phyloP scores from a whole-genome alignment of 2,888 invertebrate species.

The Idaea aversata region DNA sequence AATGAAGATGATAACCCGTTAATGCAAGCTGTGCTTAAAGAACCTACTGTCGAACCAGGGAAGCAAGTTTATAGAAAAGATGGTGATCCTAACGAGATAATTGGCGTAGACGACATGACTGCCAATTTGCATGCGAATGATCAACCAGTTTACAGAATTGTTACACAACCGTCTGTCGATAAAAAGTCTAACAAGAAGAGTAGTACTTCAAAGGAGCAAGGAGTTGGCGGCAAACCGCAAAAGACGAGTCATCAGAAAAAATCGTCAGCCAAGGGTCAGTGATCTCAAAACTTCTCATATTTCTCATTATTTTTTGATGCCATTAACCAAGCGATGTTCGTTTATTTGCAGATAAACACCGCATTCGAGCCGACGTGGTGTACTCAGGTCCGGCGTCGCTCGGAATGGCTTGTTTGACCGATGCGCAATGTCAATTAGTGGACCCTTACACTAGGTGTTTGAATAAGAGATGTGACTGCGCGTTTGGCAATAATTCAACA shows the following conservation, averaged over 20 bases:
- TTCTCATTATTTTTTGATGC: conserved; percentile 6
- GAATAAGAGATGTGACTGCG: conserved; percentile 89
- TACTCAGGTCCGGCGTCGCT: conserved; percentile 83
- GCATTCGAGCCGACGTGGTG: conserved; percentile 60
- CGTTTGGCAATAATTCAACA: conserved; percentile 79
- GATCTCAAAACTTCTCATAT: conserved; percentile 4
- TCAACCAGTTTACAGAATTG: conserved; percentile 73
- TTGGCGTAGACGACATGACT: conserved; percentile 68
- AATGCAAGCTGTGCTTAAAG: conserved; percentile 69
- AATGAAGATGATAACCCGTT: conserved; percentile 68
- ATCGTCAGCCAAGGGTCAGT: conserved; percentile 68
- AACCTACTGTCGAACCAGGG: conserved; percentile 56
- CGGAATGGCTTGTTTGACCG: conserved; percentile 86
- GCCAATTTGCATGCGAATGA: conserved; percentile 72
- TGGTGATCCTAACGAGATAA: conserved; percentile 63
- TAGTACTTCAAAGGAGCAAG: conserved; percentile 51
- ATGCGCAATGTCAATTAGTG: conserved; percentile 89
- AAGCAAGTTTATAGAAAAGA: conserved; percentile 67
- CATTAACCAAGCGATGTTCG: not conserved
- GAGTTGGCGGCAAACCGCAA: conserved; percentile 48
- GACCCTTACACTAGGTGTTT: conserved; percentile 89
- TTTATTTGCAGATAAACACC: conserved; percentile 62
- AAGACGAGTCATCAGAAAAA: conserved; percentile 72
- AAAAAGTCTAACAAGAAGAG: conserved; percentile 68
- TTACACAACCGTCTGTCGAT: conserved; percentile 68